Conservation (phyloP, 2,797 vertebrate genomes). For the Streptopelia turtur region DNA sequence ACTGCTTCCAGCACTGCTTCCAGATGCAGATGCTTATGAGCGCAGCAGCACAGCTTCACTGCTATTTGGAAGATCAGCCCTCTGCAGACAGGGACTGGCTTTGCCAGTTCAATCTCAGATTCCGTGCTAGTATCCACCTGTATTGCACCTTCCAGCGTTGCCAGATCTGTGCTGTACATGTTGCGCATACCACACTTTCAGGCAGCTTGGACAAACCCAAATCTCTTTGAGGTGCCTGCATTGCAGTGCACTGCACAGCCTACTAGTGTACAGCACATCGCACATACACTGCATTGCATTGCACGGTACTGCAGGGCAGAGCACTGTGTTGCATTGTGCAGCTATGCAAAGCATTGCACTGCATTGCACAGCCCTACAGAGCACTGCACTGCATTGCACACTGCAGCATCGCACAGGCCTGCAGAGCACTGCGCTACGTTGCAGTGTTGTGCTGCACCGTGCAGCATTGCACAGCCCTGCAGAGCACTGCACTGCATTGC, state of each 20-base stretch:
- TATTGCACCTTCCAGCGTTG: fast-evolving
- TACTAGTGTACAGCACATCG: fast-evolving
- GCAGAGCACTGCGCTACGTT: background rate
- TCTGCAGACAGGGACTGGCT: background rate
- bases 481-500: background rate
- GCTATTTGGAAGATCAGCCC: fast-evolving
- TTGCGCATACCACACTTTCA: background rate
- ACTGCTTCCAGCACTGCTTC: background rate
- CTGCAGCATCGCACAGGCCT: background rate
- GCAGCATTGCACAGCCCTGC: background rate
- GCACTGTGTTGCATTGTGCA: fast-evolving
- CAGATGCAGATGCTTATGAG: background rate
- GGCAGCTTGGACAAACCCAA: background rate
- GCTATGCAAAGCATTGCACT: background rate
- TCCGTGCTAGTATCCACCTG: too few relatives aligned
- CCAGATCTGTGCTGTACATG: fast-evolving
- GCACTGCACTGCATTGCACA: background rate
- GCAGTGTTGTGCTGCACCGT: background rate
- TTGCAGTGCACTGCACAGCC: fast-evolving
- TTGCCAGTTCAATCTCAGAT: background rate
- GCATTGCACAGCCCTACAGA: background rate
- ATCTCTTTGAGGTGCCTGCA: background rate
- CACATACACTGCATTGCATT: too few relatives aligned
- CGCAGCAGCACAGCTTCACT: background rate
- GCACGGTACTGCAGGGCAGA: background rate